Conservation (phyloP, 2,113 vertebrate species). For the Myotis lucifugus region DNA sequence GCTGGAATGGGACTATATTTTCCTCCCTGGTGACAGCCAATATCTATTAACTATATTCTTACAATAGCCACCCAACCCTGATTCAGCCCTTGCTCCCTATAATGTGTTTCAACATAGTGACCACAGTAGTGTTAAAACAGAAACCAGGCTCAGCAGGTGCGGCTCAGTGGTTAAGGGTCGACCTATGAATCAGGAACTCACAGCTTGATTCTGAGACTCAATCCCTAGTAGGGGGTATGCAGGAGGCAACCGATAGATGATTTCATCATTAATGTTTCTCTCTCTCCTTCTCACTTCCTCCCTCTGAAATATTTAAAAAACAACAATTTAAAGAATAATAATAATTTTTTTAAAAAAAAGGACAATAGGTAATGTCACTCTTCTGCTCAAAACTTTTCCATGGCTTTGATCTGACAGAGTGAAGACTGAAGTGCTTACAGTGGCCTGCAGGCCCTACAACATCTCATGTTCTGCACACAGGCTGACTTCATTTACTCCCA, state of each 20-base stretch:
- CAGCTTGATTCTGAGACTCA: too few relatives aligned
- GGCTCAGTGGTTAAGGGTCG: too few relatives aligned
- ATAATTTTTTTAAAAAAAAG: too few relatives aligned
- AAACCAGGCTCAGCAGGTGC: neutral
- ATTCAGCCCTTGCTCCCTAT: neutral
- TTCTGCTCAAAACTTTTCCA: neutral
- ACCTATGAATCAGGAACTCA: too few relatives aligned
- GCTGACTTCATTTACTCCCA: neutral
- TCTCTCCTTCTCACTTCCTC: too few relatives aligned
- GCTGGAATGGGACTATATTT: neutral
- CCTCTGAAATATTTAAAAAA: too few relatives aligned
- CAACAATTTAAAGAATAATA: too few relatives aligned
- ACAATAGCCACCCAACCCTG: neutral
- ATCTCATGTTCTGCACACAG: neutral
- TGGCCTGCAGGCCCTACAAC: neutral
- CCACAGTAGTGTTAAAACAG: neutral
- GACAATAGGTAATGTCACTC: neutral
- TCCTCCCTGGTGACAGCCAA: neutral
- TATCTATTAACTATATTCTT: neutral
- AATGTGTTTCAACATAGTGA: neutral
- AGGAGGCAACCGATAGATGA: too few relatives aligned
- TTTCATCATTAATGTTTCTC: too few relatives aligned
- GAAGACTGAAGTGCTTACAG: neutral
- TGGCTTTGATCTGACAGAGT: neutral
- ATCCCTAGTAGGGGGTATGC: too few relatives aligned